Conservation (phyloP, 2,113 vertebrate species). For the Rutilus rutilus region DNA sequence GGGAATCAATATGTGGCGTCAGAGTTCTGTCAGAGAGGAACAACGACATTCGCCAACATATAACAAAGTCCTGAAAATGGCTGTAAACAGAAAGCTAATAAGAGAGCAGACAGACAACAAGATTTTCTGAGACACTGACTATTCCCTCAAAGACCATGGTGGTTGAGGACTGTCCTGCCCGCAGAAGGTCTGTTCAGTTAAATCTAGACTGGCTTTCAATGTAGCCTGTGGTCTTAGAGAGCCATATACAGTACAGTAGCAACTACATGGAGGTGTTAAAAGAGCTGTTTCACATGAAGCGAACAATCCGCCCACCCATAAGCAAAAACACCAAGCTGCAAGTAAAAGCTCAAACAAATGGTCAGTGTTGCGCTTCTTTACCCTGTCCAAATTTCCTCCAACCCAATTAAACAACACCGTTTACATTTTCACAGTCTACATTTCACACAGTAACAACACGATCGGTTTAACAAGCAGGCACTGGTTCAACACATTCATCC, state of each 20-base stretch:
- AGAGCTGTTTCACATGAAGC: neutral
- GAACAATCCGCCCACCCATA: neutral
- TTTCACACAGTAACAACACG: neutral
- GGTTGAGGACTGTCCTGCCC: neutral
- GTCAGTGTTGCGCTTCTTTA: neutral
- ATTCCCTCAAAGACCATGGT: neutral
- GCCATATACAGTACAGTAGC: neutral
- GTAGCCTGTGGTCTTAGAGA: neutral
- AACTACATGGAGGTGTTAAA: slow-evolving; percentile 24
- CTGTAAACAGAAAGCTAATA: neutral
- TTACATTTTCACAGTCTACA: neutral
- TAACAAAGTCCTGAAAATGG: slow-evolving; percentile 5
- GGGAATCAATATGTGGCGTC: slow-evolving; percentile 43
- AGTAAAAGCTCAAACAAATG: slow-evolving; percentile 12
- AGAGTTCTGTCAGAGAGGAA: slow-evolving; percentile 26
- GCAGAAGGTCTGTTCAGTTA: neutral
- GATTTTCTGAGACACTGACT: neutral
- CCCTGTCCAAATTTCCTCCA: neutral
- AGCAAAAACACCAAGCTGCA: neutral
- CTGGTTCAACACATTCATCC: slow-evolving; percentile 21
- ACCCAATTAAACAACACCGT: neutral
- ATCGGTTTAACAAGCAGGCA: neutral
- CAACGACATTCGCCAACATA: neutral
- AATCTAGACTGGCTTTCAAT: neutral
- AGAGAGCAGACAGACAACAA: neutral